Base-by-base conservation (phyloP, 2,888 invertebrate species). In the Lycaena phlaeas region DNA sequence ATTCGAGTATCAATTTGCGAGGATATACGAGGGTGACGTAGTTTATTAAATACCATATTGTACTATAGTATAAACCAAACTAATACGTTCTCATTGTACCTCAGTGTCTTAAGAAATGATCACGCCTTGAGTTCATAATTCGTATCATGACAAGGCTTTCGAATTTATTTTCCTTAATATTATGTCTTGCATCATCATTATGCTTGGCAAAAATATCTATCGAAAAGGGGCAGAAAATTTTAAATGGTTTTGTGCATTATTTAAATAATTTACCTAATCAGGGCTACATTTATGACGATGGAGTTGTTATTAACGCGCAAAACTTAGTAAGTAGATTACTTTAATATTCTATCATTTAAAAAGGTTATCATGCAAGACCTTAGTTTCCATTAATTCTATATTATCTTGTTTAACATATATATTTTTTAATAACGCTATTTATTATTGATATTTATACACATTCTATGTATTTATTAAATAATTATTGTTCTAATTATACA, bases 231-330 rank as follows among this genome's bases (percentile, higher is more conserved):
- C 60, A 59, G 15, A 71, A 64, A 42, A 55, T 74, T 41, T 64
- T 67, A 44, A 68, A 59, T 64, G 70, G 60, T 48, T 77, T 87
- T 48, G 53, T 87, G 46, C 57, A 78, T 25, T 73, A 77, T 61
- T 68, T 86, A 50, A 87, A 87, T 61, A 70, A 70, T 50, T 64
- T 79, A 48, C 78, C 84, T 31, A 66, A 78, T 51, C 77, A 75
- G 43, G 48, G 61, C 30, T 82, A 77, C 56, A 61, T 60, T 27
- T 86, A 84, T 52, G 75, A 81, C 48, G 84, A 81, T 46, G 79
- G 75, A 45, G 61, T 64, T 42, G 54, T 87, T 30, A 47, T 76
- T 54, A 73, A 61, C 65, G 71, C 77, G 58, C 73, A 75, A 45
- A 68, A 75, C 60, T 68, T 68, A 53, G 87, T 87, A 64, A 75